Base-by-base conservation (phyloP, 2,888 invertebrate species). In the Aspidiotus destructor region DNA sequence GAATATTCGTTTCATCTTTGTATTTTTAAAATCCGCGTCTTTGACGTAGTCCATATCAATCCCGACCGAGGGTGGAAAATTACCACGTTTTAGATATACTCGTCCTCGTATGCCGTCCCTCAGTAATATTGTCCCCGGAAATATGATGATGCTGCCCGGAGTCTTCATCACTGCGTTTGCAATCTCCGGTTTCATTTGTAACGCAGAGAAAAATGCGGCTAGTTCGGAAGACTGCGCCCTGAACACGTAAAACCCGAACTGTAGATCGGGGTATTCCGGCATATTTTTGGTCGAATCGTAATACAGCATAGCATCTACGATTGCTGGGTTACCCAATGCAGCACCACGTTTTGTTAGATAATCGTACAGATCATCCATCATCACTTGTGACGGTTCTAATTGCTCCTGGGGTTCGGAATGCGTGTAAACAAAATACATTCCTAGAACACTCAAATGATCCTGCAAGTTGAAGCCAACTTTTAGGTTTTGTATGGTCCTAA, bases 391-490 rank as follows among this genome's bases (percentile, higher is more conserved):
- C 62, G 28, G 48, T 48, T 62, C 52, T 13, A 62, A 62, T 28
- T 52, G 53, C 40, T n/a, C 54, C 15, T 41, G 40, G 28, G 52
- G 52, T 52, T 52, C 13, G 3, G 52, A 3, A 52, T n/a, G 13
- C 16, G 13, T 17, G 11, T 42, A 54, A 9, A 57, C 28, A 55
- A 41, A 64, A 11, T 42, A 1, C 13, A 55, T 28, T 15, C 68
- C 68, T 3, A n/a, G 8, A 41, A 68, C 60, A 41, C 53, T 28
- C n/a, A 68, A 41, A 17, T 68, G 68, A 54, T 68, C 68, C 54
- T 68, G 68, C n/a, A 68, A 28, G 52, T 68, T 60, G 17, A 52
- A 54, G 9, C 68, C 68, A 8, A 68, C 68, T 40, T 53, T 52
- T 6, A 61, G 41, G 17, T 68, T 55, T 53, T 68, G n/a, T 17